These are phyloP conservation scores for Trididemnum clinides DNA, from an alignment of 23 tunicate species.

Conservation along the genomic window DNA sequence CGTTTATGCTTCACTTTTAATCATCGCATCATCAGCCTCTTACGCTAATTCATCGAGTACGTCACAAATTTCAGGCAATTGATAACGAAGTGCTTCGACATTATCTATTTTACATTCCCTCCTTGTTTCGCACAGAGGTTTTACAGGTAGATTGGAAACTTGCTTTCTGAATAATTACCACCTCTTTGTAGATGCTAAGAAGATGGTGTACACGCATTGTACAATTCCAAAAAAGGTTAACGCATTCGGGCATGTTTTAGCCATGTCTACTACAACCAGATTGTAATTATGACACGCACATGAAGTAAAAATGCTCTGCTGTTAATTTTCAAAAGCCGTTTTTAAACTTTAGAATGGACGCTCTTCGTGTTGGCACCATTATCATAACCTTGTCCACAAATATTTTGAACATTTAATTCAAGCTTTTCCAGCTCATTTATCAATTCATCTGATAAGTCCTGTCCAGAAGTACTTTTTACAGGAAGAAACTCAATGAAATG, in stretches of 20 bases:
- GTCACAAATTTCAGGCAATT: not conserved
- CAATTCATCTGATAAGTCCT: not conserved
- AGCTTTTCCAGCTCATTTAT: not conserved
- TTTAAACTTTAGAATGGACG: conserved; percentile 3
- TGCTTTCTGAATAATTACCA: conserved; percentile 15
- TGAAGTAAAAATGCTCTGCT: conserved; percentile 25
- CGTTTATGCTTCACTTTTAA: conserved; percentile 11
- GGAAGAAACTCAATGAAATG: conserved; percentile 25
- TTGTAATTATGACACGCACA: conserved; percentile 3
- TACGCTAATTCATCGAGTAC: conserved; percentile 10
- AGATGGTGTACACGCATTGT: conserved; percentile 1
- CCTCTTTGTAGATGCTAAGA: conserved; percentile 23
- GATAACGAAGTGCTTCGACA: conserved; percentile 37
- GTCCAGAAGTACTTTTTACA: conserved; percentile 12
- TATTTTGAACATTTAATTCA: conserved; percentile 1
- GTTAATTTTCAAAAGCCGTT: conserved; percentile 4
- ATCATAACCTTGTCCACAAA: conserved; percentile 31
- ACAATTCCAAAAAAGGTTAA: conserved; percentile 24
- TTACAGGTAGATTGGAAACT: not conserved
- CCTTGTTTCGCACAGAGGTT: conserved; percentile 1
- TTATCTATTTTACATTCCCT: conserved; percentile 27
- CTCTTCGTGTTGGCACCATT: conserved; percentile 19
- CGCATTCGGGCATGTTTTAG: conserved; percentile 23
- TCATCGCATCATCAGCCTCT: not conserved
- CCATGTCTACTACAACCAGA: conserved; percentile 11